Conservation (phyloP, 2,797 vertebrate genomes). For the Cetoscarus ocellatus region DNA sequence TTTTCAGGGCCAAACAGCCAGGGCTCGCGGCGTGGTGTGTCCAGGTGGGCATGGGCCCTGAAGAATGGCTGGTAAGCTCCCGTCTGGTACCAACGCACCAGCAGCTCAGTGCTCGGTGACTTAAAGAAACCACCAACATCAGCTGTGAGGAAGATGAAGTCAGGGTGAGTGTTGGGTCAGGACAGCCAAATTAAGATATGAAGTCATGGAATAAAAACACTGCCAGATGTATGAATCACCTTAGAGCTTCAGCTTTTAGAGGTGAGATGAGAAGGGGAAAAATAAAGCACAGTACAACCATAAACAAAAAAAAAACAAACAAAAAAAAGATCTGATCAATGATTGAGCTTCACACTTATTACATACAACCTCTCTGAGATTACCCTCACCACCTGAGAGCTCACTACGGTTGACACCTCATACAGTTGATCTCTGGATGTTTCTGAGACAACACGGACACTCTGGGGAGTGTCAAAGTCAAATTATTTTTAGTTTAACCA, state of each 20-base stretch:
- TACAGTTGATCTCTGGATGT: not conserved
- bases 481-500: not conserved
- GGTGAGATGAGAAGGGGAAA: not conserved
- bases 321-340: not conserved
- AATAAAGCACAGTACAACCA: not conserved
- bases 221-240: not conserved
- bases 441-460: constrained; percentile 35
- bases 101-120: constrained; percentile 88
- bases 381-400: not conserved
- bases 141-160: constrained; percentile 72
- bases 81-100: constrained; percentile 96
- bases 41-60: constrained; percentile 93
- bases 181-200: not conserved
- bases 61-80: constrained; percentile 95
- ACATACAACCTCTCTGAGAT: constrained; percentile 4
- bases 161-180: not conserved
- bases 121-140: constrained; percentile 96
- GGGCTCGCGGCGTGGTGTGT: constrained; percentile 92
- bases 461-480: not conserved
- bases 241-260: not conserved
- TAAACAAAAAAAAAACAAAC: not conserved
- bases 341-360: not conserved
- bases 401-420: constrained; percentile 39
- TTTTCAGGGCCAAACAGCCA: constrained; percentile 92
- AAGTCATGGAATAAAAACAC: not conserved